A percentile compares a stretch with the other conserved stretches of the same genome.
Conservation (phyloP, 2,797 vertebrate genomes). For the Anomalospiza imberbis region DNA sequence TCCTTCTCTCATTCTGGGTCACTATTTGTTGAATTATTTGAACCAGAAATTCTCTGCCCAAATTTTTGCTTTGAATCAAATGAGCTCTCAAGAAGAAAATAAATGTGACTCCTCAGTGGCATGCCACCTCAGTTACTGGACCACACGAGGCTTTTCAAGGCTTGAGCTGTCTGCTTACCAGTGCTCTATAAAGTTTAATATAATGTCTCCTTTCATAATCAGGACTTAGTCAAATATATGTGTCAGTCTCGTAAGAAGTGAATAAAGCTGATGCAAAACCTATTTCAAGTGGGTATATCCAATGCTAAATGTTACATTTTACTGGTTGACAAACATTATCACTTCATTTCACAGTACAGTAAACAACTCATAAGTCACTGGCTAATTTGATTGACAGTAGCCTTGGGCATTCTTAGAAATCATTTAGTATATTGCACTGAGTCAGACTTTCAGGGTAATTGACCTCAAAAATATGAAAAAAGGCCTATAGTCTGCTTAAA, state of each 20-base stretch:
- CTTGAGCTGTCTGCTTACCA: neutral
- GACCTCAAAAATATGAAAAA: constrained; percentile 57
- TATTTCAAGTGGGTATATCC: constrained; percentile 45
- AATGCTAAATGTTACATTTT: constrained; percentile 65
- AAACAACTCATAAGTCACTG: constrained; percentile 73
- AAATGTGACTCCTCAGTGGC: neutral
- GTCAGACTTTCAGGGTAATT: constrained; percentile 64
- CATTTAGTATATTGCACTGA: constrained; percentile 27
- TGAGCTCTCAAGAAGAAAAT: neutral
- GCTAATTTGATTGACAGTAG: constrained; percentile 77
- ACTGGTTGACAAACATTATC: constrained; percentile 70
- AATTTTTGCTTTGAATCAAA: constrained; percentile 22
- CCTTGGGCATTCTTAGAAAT: constrained; percentile 69
- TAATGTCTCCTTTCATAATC: constrained; percentile 48
- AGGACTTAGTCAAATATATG: constrained; percentile 15
- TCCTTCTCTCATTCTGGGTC: neutral
- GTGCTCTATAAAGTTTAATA: constrained; percentile 35
- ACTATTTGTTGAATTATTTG: neutral
- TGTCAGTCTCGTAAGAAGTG: constrained; percentile 34
- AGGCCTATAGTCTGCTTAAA: constrained; percentile 54
- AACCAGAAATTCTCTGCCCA: neutral
- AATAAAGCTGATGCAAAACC: constrained; percentile 47
- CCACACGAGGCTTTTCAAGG: neutral
- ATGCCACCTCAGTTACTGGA: neutral
- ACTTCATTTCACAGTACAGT: constrained; percentile 74